A percentile compares a stretch with the other conserved stretches of the same genome.
Evolutionary conservation across 2,888 invertebrate genomes (phyloP).

Genomic region (Drosophila mulleri): DNA sequence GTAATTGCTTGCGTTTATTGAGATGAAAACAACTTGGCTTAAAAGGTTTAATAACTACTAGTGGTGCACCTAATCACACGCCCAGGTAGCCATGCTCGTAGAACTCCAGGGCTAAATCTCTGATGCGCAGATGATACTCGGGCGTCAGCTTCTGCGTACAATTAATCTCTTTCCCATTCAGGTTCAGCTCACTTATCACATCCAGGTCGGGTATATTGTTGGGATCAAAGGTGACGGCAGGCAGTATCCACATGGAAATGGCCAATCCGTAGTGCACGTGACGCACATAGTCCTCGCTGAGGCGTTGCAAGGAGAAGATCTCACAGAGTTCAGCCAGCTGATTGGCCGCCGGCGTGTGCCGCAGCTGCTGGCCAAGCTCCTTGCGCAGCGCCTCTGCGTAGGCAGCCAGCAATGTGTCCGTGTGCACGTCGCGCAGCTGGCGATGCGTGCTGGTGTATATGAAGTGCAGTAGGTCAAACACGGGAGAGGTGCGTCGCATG

Average conservation of each 20-base stretch:
- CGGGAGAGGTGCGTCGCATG: constrained; percentile 83
- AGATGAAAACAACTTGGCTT: constrained; percentile 24
- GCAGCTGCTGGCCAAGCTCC: constrained; percentile 72
- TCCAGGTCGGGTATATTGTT: constrained; percentile 83
- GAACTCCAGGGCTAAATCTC: constrained; percentile 83
- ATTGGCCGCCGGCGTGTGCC: constrained; percentile 44
- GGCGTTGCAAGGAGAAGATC: constrained; percentile 75
- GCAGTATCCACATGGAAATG: constrained; percentile 83
- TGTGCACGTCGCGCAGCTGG: constrained; percentile 74
- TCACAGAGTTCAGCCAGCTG: constrained; percentile 63
- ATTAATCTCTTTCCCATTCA: constrained; percentile 77
- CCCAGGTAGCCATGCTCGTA: constrained; percentile 81
- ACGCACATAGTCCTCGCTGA: constrained; percentile 78
- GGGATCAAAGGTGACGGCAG: constrained; percentile 84
- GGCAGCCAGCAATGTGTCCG: constrained; percentile 76
- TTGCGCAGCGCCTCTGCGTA: constrained; percentile 73
- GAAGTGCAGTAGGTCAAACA: constrained; percentile 84
- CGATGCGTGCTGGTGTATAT: constrained; percentile 84
- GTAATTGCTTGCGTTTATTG: constrained; percentile 23
- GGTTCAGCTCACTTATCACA: constrained; percentile 78
- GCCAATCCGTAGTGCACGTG: constrained; percentile 83
- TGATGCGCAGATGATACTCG: constrained; percentile 83
- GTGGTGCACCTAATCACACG: constrained; percentile 28
- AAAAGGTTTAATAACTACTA: constrained; percentile 27
- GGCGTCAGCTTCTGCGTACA: constrained; percentile 82